Evolutionary conservation across 1,140 invertebrate genomes (phyloP), one percentile per base, ranked within the genome.

Genomic region (Musca domestica): DNA sequence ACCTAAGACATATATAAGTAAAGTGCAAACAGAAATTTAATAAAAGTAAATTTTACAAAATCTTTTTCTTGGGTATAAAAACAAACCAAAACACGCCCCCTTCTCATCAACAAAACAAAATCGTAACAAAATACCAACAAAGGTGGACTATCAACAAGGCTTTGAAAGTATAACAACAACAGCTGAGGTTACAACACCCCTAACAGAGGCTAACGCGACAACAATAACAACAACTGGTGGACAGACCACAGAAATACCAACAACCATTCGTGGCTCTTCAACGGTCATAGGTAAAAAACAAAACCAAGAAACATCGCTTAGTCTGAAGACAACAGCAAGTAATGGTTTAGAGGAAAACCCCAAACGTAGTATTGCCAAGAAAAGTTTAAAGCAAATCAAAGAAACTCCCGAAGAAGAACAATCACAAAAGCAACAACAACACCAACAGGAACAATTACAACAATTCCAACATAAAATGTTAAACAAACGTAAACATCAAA

Each of bases 401-500:
- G 56, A 61, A 34, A 10, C 34, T 19, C 17, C 30, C 17, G 27
- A 56, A 22, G 52, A 56, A 56, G 19, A 52, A 41, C 34, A 27
- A 27, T 56, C 52, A 56, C 52, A 14, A 66, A 41, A 58, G 67
- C 27, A 22, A 30, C 58, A 58, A 34, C 49, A 61, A 64, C 68
- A 51, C 17, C 54, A 64, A 19, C 67, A 61, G 23, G 63, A 67
- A 49, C 34, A 56, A 66, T 14, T 19, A 46, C 22, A 64, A 19
- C 2, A 64, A 22, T 14, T 48, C 4, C 15, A 65, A 48, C 20
- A 49, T 25, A 65, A 61, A 27, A 27, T 52, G 51, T 7, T 22
- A 52, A 61, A 46, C 10, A 41, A 65, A 19, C 69, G 56, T 46
- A 49, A 70, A 66, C 63, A 65, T 47, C 48, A 72, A 63, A 56